Base-by-base conservation (phyloP, 1,140 invertebrate species). In the Zophobas atratus region DNA sequence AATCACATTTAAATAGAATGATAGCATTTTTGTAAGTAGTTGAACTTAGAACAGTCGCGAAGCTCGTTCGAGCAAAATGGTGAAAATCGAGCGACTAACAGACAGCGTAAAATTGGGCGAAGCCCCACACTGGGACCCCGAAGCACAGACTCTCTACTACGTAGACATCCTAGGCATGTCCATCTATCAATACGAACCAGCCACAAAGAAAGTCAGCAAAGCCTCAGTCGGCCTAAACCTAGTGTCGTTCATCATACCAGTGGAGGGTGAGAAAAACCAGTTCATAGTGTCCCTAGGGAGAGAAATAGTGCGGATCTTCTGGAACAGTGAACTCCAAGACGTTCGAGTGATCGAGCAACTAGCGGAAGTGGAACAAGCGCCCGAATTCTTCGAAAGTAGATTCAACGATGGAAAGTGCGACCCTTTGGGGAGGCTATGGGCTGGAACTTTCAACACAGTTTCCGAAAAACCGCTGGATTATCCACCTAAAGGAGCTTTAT, bases 321-420 rank as follows among this genome's bases (percentile, higher is more conserved):
- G 83, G 83, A 81, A 84, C 53, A 81, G 82, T 46, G 60, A 60
- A 43, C 77, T 70, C 57, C 49, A 56, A 6, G 74, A 77, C 34
- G 67, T 81, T 2, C 70, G 60, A n/a, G 70, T 71, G 71, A 57
- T 89, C 1, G 81, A 89, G 41, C 87, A 88, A 6, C 86, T 90
- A 20, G 86, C 87, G 1, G 89, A 90, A 70, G 90, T 95, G 0
- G 93, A 73, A 39, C 20, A 35, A 8, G 35, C n/a, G n/a, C 46
- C 20, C 38, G 78, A 75, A 6, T 79, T 77, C 41, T 70, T 39
- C n/a, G 48, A 80, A 53, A 95, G 92, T 81, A 88, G 94, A 80
- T 91, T 95, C 77, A 97, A 97, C 83, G 96, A 97, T 86, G 96
- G 92, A 20, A 98, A 97, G 87, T 93, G 92, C 78, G 96, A 98